Evolutionary conservation across 2,888 invertebrate species (phyloP).

Genomic region (Meghimatium bilineatum): DNA sequence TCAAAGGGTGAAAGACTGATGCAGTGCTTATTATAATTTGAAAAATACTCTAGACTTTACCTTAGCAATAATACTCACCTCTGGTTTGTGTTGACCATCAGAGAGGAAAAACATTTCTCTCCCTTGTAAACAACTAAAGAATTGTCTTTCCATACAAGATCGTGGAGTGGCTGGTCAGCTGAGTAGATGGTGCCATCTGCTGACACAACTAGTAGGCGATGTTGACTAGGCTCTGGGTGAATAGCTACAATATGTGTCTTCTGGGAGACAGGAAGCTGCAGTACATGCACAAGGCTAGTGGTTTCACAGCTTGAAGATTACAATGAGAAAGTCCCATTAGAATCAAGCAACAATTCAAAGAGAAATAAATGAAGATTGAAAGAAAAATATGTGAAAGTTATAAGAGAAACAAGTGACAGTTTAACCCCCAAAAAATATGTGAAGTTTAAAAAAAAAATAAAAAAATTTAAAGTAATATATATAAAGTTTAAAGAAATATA

Average conservation of each 20-base stretch:
- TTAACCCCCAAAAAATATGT: background rate
- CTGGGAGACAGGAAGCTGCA: constrained; percentile 32
- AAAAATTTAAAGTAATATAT: background rate
- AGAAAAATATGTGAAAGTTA: background rate
- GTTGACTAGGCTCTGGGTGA: constrained; percentile 27
- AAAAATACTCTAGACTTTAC: too few species aligned
- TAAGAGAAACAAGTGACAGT: background rate
- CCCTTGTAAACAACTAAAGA: constrained; percentile 33
- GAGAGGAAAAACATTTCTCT: constrained; percentile 51
- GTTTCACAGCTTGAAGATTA: constrained; percentile 39
- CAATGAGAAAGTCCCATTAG: background rate
- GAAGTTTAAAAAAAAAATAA: background rate
- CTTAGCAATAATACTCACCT: too few species aligned
- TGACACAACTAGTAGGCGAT: constrained; percentile 40
- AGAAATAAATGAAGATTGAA: background rate
- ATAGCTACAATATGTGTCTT: constrained; percentile 38
- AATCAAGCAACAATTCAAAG: background rate
- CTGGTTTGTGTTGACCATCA: constrained; percentile 49
- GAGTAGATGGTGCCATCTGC: constrained; percentile 39
- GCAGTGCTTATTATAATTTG: too few species aligned
- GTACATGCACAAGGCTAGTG: constrained; percentile 31
- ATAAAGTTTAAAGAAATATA: background rate
- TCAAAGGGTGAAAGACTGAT: too few species aligned
- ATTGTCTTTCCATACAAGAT: background rate
- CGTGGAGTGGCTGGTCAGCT: constrained; percentile 23